Percentiles rank a stretch among this genome's conserved stretches.
Evolutionary conservation across 2,888 invertebrate species (phyloP).

Genomic region (Xestoiulus laeticollis): DNA sequence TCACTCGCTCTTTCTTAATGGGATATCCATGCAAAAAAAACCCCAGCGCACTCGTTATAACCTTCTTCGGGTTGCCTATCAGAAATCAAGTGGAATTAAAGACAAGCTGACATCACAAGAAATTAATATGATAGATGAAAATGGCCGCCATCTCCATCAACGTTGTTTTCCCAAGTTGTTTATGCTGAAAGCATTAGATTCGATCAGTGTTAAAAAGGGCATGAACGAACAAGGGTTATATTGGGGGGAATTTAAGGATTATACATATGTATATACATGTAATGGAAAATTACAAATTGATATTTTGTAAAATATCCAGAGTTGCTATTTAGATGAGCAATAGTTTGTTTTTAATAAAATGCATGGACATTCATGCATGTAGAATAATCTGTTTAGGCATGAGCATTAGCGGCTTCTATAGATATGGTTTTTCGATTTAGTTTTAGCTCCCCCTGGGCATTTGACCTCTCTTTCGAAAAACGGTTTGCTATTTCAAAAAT

Average conservation of each 20-base stretch:
- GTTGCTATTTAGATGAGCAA: no score
- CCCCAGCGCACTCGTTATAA: neutral
- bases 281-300: no score
- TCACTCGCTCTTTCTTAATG: neutral
- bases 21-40: slow-evolving; percentile 17
- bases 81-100: slow-evolving; percentile 26
- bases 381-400: no score
- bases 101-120: neutral
- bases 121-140: slow-evolving; percentile 18
- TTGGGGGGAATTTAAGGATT: neutral
- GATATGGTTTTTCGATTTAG: no score
- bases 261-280: no score
- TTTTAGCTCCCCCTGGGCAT: neutral
- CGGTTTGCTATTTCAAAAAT: neutral
- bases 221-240: neutral
- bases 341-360: no score
- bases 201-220: neutral
- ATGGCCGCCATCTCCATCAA: slow-evolving; percentile 1
- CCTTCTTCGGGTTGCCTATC: slow-evolving; percentile 26
- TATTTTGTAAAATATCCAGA: no score
- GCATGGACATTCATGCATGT: no score
- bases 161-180: neutral
- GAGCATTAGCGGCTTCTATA: no score
- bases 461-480: neutral
- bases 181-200: neutral